Base-by-base conservation (phyloP, 1,140 invertebrate genomes). In the Conopomorpha cramerella region DNA sequence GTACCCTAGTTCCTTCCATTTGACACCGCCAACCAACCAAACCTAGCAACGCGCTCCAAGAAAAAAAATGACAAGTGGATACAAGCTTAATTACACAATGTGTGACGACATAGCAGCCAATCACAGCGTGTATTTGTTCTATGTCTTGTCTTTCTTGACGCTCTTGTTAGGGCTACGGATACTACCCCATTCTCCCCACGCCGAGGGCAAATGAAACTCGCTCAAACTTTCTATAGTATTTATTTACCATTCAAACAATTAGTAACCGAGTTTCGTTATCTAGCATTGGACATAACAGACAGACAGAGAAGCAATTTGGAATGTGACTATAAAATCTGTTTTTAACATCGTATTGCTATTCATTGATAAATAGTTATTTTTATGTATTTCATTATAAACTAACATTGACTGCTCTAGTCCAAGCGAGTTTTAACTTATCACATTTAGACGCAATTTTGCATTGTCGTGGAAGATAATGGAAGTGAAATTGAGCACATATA, bases 231-330 rank as follows among this genome's bases (percentile, higher is more conserved):
- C 53, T 66, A 67, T 66, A 63, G 17, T 37, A 14, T 55, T 60
- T 65, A 66, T 64, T 66, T 72, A 63, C 57, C 60, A 65, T 70
- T 57, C 58, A 67, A 51, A 68, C 58, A 72, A 67, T 57, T 40
- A 43, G 38, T 49, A 41, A 55, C 52, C 48, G 50, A 49, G 54
- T 53, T 55, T 53, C 30, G 39, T 39, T 42, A 41, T 19, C 23
- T 44, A 45, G 41, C 40, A 52, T 48, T 39, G 39, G 35, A 55
- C 54, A 48, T 51, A 56, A 63, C 36, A 23, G 19, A 23, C 10
- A 6, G 4, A 16, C 45, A 49, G 51, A 50, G 46, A 51, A 38
- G 38, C 40, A 55, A 45, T 51, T 59, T 70, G 68, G 68, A 73
- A 73, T 73, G 68, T 59, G 62, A 70, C 38, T 46, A 46, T 63